Evolutionary conservation across 2,888 invertebrate species (phyloP).

Genomic region (Drosophila kambysellisi): DNA sequence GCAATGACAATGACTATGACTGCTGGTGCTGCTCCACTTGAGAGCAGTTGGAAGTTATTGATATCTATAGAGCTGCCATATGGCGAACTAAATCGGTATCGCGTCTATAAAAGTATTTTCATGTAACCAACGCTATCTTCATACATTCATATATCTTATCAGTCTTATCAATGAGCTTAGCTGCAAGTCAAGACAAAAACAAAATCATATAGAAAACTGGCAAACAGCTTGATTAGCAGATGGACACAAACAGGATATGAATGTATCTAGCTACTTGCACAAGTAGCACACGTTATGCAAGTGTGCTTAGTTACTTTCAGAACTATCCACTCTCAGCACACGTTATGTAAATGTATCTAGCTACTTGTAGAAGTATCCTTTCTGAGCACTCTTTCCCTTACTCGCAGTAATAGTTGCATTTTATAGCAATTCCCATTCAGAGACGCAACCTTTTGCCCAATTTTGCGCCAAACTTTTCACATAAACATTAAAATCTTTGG

Average conservation of each 20-base stretch:
- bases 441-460: slow-evolving; percentile 52
- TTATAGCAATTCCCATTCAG: slow-evolving; percentile 44
- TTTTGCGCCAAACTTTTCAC: slow-evolving; percentile 75
- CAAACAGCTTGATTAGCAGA: slow-evolving; percentile 34
- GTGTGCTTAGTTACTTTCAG: neutral
- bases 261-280: slow-evolving; percentile 5
- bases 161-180: slow-evolving; percentile 23
- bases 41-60: slow-evolving; percentile 52
- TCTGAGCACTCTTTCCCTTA: slow-evolving; percentile 5
- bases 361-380: slow-evolving; percentile 5
- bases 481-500: slow-evolving; percentile 82
- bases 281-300: slow-evolving; percentile 2
- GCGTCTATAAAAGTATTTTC: slow-evolving; percentile 71
- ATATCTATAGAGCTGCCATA: slow-evolving; percentile 67
- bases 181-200: slow-evolving; percentile 33
- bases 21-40: slow-evolving; percentile 52
- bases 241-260: slow-evolving; percentile 19
- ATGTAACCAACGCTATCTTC: slow-evolving; percentile 50
- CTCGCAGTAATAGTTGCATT: slow-evolving; percentile 60
- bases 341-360: slow-evolving; percentile 1
- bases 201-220: slow-evolving; percentile 6
- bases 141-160: slow-evolving; percentile 23
- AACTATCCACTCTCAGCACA: neutral
- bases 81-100: slow-evolving; percentile 63
- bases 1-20: slow-evolving; percentile 11